These are phyloP conservation scores for Anaspis maculata DNA, from an alignment of 2,888 invertebrate species.

Conservation along the genomic window DNA sequence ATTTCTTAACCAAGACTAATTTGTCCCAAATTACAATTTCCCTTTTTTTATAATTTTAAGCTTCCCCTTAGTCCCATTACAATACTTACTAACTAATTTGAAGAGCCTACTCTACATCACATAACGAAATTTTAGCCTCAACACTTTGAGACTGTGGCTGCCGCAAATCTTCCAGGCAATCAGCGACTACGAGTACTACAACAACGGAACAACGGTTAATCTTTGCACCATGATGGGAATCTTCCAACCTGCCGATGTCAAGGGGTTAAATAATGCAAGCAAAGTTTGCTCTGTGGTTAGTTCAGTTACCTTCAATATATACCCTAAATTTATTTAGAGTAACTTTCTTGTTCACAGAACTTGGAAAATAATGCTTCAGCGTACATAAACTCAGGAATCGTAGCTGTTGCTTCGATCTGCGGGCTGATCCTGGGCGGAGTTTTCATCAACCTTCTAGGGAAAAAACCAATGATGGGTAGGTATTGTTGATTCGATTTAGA, in stretches of 20 bases:
- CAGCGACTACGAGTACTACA: constrained; percentile 32
- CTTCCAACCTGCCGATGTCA: constrained; percentile 12
- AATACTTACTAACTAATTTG: no score
- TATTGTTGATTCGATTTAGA: no score
- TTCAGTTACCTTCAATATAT: no score
- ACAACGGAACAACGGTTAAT: constrained; percentile 33
- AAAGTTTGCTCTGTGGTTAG: no score
- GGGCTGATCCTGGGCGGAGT: constrained; percentile 54
- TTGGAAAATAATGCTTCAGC: constrained; percentile 38
- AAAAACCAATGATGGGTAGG: constrained; percentile 45
- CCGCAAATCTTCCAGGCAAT: constrained; percentile 77
- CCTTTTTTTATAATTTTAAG: no score
- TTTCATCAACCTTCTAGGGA: constrained; percentile 48
- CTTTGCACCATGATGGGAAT: constrained; percentile 47
- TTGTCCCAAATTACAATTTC: no score
- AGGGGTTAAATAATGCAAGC: no score
- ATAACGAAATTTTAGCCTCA: constrained; percentile 48
- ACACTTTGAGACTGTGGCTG: constrained; percentile 78
- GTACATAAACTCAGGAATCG: constrained; percentile 62
- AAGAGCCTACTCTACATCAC: no score
- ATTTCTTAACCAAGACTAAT: no score
- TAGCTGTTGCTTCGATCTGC: constrained; percentile 53
- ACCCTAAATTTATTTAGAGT: no score
- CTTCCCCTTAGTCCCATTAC: no score
- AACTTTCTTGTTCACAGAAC: constrained; percentile 27